Conservation (phyloP, 2,888 invertebrate species). For the Embidobia sp. region DNA sequence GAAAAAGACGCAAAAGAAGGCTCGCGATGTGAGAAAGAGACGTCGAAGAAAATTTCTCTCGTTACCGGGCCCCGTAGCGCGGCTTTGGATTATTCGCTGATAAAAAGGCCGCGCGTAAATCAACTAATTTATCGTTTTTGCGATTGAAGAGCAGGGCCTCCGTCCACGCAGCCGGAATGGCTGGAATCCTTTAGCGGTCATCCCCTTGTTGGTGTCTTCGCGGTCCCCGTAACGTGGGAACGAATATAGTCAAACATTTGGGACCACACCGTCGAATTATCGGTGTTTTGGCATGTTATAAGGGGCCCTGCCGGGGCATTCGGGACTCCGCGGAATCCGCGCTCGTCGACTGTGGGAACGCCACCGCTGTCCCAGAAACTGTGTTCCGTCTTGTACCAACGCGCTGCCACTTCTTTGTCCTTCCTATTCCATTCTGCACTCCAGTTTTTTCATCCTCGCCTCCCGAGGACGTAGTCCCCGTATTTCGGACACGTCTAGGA, state of each 20-base stretch:
- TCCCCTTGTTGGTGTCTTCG: conserved; percentile 63
- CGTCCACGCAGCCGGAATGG: conserved; percentile 74
- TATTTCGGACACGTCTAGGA: too few relatives aligned
- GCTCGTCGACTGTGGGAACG: conserved; percentile 78
- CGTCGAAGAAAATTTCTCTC: conserved; percentile 45
- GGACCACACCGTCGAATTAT: conserved; percentile 81
- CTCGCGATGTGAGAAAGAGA: conserved; percentile 21
- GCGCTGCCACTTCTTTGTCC: conserved; percentile 61
- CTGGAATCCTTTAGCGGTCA: conserved; percentile 78
- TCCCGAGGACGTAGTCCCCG: too few relatives aligned
- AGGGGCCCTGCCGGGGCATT: conserved; percentile 64
- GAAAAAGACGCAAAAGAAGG: conserved; percentile 44
- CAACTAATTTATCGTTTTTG: conserved; percentile 81
- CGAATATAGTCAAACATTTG: conserved; percentile 76
- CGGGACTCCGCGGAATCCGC: conserved; percentile 77
- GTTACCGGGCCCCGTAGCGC: too few relatives aligned
- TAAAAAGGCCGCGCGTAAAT: conserved; percentile 75
- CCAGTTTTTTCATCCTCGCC: conserved; percentile 26
- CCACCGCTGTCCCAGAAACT: conserved; percentile 69
- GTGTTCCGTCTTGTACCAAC: conserved; percentile 70
- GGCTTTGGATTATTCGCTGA: conserved; percentile 59
- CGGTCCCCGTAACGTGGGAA: conserved; percentile 76
- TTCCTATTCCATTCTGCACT: conserved; percentile 47
- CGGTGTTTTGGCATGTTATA: conserved; percentile 81
- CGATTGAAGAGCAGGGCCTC: conserved; percentile 73